Base-by-base conservation (phyloP, 2,113 vertebrate genomes). In the Toxotes jaculatrix region DNA sequence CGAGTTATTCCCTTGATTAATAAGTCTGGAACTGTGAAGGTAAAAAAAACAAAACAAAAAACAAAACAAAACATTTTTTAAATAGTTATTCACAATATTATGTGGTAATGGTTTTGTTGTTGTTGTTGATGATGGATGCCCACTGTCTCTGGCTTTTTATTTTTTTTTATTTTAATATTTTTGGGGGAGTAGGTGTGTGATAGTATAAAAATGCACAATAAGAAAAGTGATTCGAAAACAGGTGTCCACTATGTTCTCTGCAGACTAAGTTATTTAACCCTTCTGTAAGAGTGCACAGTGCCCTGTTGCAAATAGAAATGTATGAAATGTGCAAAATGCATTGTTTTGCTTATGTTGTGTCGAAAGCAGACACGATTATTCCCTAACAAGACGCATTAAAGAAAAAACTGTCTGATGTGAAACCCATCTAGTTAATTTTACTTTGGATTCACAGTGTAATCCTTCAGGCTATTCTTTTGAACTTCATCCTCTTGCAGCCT, bases 391-490 rank as follows among this genome's bases (percentile, higher is more conserved):
- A 79, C 14, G 55, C 49, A 59, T 12, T 14, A 14, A 14, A 4
- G 6, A 60, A 73, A 59, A 67, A 67, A 60, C 62, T 34, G 67
- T 84, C 69, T 83, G 65, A 76, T 53, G 68, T 80, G 70, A 61
- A 83, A 77, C 77, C 64, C 71, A 70, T 83, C 47, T 60, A 63
- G 74, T 82, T 64, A 49, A 69, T 81, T 80, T 83, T 78, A 36
- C 38, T 80, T 27, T 19, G 64, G 61, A 68, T 86, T 83, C 74
- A 68, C 53, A 74, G 49, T 57, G 19, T 56, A 73, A 75, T 34
- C 77, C 86, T 73, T 32, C 27, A 1, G 83, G 89, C 77, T 6
- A 38, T 79, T 78, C 80, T 80, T 91, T 86, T 88, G 80, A 88
- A 89, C 53, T 77, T 60, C 78, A 77, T 87, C 82, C 19, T 85